Conservation (phyloP, 2,888 invertebrate genomes). For the Oscheius sp. region DNA sequence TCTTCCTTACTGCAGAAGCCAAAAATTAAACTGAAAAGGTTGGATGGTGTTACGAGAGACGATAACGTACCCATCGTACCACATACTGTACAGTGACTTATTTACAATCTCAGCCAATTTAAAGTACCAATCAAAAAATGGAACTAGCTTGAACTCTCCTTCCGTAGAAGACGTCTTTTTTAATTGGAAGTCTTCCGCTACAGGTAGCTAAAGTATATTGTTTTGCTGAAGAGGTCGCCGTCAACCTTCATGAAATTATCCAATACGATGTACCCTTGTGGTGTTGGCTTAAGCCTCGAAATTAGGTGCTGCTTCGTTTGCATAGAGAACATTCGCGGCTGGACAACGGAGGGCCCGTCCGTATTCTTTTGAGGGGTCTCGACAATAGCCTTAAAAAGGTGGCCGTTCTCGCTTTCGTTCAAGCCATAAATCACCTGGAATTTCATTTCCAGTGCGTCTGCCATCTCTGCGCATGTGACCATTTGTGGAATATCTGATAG, state of each 20-base stretch:
- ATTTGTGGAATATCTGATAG: constrained; percentile 67
- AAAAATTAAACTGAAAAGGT: constrained; percentile 61
- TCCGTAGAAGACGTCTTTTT: constrained; percentile 59
- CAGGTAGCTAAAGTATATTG: constrained; percentile 59
- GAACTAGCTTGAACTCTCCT: constrained; percentile 72
- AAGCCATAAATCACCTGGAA: constrained; percentile 60
- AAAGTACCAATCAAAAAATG: constrained; percentile 69
- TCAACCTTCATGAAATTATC: constrained; percentile 69
- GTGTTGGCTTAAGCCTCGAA: constrained; percentile 65
- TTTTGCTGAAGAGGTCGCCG: constrained; percentile 19
- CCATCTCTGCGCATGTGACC: constrained; percentile 68
- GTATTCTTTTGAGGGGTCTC: constrained; percentile 72
- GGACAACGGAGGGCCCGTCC: constrained; percentile 66
- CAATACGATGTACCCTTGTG: constrained; percentile 60
- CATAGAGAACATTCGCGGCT: constrained; percentile 65
- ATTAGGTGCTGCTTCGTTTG: constrained; percentile 67
- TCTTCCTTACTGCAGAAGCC: constrained; percentile 72
- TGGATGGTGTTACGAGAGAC: neutral
- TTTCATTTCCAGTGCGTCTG: constrained; percentile 71
- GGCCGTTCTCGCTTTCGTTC: neutral
- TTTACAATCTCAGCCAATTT: constrained; percentile 72
- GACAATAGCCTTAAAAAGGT: constrained; percentile 60
- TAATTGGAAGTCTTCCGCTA: constrained; percentile 68
- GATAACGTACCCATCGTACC: constrained; percentile 68
- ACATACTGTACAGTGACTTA: constrained; percentile 71